phyloP scores from a whole-genome alignment of 2,888 invertebrate species.

The Ormyrus thymus region DNA sequence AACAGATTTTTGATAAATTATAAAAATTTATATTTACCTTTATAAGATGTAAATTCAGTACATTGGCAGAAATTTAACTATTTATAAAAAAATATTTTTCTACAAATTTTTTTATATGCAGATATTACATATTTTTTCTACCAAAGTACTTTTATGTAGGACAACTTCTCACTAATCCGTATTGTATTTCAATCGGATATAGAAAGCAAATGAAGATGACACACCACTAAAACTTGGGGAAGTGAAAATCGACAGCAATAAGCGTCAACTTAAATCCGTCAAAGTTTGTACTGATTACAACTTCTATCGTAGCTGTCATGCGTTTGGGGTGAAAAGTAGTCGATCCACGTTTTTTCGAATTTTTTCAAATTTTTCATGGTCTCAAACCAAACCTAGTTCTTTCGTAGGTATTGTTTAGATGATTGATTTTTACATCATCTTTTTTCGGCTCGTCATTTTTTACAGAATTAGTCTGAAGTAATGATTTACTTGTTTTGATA shows the following conservation, averaged over 20 bases:
- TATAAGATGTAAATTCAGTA: background rate
- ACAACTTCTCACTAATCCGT: constrained; percentile 15
- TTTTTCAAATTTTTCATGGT: constrained; percentile 14
- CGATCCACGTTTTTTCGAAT: background rate
- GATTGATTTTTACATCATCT: too few species aligned
- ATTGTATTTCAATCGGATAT: constrained; percentile 38
- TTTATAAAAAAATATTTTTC: too few species aligned
- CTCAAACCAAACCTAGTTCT: background rate
- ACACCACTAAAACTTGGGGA: constrained; percentile 4
- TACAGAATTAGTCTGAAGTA: too few species aligned
- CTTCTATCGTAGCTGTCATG: constrained; percentile 39
- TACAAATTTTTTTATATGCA: too few species aligned
- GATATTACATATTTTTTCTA: too few species aligned
- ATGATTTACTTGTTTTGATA: background rate
- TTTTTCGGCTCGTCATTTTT: background rate
- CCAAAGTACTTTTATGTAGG: too few species aligned
- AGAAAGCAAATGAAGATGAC: constrained; percentile 43
- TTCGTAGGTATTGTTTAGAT: constrained; percentile 1
- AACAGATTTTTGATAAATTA: too few species aligned
- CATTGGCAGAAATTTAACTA: too few species aligned
- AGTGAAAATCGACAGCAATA: background rate
- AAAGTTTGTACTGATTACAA: constrained; percentile 47
- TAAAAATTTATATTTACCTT: too few species aligned
- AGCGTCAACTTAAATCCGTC: constrained; percentile 24
- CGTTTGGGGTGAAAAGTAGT: constrained; percentile 47